A percentile compares a stretch with the other conserved stretches of the same genome.
These are phyloP conservation scores for Microctenopoma steveboyesi DNA, from an alignment of 2,797 vertebrate species.

Conservation along the genomic window DNA sequence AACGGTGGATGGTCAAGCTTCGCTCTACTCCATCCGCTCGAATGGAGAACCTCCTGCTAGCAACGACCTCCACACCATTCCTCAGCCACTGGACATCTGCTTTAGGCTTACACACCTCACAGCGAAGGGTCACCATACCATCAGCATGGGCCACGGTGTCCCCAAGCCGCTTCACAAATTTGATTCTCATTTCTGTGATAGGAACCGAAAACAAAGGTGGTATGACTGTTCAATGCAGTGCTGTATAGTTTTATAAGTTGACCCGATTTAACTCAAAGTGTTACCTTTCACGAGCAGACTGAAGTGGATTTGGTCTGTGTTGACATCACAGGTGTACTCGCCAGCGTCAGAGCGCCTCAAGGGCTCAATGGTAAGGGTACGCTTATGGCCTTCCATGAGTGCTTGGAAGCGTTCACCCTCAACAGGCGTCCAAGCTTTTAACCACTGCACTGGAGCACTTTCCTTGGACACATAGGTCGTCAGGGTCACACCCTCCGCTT, in stretches of 20 bases:
- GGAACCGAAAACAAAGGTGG: not conserved
- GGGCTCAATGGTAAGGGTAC: slow-evolving; percentile 86
- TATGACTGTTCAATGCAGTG: not conserved
- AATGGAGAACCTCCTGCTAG: slow-evolving; percentile 79
- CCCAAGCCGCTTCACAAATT: slow-evolving; percentile 81
- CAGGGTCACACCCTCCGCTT: slow-evolving; percentile 85
- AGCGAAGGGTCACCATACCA: slow-evolving; percentile 82
- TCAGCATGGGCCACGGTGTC: slow-evolving; percentile 86
- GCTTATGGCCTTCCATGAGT: slow-evolving; percentile 77
- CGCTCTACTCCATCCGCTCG: slow-evolving; percentile 81
- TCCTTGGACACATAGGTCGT: slow-evolving; percentile 82
- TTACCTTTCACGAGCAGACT: slow-evolving; percentile 88
- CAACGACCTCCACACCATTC: slow-evolving; percentile 79
- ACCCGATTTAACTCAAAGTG: not conserved
- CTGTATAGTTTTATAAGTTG: not conserved
- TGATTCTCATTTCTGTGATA: slow-evolving; percentile 86
- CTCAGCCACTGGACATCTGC: slow-evolving; percentile 86
- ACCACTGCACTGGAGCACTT: slow-evolving; percentile 82
- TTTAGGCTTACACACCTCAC: slow-evolving; percentile 83
- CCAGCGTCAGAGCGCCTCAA: slow-evolving; percentile 84
- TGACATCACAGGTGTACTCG: slow-evolving; percentile 87
- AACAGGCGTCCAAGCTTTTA: slow-evolving; percentile 83
- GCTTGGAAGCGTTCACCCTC: slow-evolving; percentile 81
- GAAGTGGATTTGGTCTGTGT: slow-evolving; percentile 87
- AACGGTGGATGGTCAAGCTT: slow-evolving; percentile 82